These are phyloP conservation scores for Matsumyia berberina DNA, from an alignment of 2,888 invertebrate species.

Conservation along the genomic window DNA sequence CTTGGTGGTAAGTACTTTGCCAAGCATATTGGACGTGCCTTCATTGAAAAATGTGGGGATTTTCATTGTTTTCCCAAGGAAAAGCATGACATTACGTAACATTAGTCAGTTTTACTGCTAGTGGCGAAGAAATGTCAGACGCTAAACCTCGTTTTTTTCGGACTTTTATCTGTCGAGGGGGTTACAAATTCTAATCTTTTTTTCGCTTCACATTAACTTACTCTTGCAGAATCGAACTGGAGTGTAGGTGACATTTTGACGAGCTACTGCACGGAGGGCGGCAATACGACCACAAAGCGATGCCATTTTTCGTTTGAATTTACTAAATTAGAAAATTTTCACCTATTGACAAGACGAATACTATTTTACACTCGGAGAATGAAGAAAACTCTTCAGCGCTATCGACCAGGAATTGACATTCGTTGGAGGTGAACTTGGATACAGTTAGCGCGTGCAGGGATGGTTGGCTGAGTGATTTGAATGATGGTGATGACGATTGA, in stretches of 20 bases:
- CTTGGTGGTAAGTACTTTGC: not conserved
- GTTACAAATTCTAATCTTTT: slow-evolving; percentile 12
- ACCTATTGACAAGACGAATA: slow-evolving; percentile 77
- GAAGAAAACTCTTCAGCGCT: slow-evolving; percentile 70
- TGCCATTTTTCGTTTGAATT: slow-evolving; percentile 87
- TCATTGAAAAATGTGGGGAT: not conserved
- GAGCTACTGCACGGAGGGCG: slow-evolving; percentile 87
- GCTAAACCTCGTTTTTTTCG: slow-evolving; percentile 69
- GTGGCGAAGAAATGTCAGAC: slow-evolving; percentile 61
- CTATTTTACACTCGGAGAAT: slow-evolving; percentile 75
- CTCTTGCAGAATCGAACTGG: slow-evolving; percentile 88
- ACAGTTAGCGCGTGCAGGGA: slow-evolving; percentile 1
- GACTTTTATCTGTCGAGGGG: slow-evolving; percentile 13
- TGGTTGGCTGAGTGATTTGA: not conserved
- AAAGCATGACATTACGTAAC: slow-evolving; percentile 61
- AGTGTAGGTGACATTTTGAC: slow-evolving; percentile 87
- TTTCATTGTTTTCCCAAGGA: slow-evolving; percentile 20
- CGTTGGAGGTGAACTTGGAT: slow-evolving; percentile 45
- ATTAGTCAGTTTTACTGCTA: slow-evolving; percentile 2
- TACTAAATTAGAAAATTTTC: slow-evolving; percentile 76
- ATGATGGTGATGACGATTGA: not conserved
- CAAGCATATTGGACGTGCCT: slow-evolving; percentile 7
- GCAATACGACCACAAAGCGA: slow-evolving; percentile 90
- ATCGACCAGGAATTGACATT: slow-evolving; percentile 72
- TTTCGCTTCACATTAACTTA: slow-evolving; percentile 84